phyloP scores from a whole-genome alignment of 2,113 vertebrate species.

The Thinocorus orbignyianus region DNA sequence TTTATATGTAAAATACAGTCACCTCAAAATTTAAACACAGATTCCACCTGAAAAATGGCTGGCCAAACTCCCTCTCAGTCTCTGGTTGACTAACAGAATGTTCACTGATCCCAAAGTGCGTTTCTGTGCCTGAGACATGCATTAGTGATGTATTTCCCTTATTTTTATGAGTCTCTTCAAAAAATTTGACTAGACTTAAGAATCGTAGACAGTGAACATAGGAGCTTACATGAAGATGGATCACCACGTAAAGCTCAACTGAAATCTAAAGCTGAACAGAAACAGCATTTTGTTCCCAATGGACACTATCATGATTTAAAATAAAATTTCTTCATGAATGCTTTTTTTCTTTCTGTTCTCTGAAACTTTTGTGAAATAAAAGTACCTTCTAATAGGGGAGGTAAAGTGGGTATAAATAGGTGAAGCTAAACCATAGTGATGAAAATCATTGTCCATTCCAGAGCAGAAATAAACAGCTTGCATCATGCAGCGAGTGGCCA shows the following conservation, averaged over 20 bases:
- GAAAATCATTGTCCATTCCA: slow-evolving; percentile 95
- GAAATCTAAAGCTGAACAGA: neutral
- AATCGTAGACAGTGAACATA: neutral
- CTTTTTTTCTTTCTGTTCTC: neutral
- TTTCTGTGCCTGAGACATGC: neutral
- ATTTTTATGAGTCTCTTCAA: neutral
- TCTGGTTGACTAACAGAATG: neutral
- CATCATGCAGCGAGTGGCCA: slow-evolving; percentile 99
- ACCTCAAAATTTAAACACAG: neutral
- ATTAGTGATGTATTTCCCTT: neutral
- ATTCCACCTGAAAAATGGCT: neutral
- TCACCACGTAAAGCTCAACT: neutral
- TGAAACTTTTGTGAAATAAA: neutral
- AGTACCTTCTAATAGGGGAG: slow-evolving; percentile 94
- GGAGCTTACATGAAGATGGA: neutral
- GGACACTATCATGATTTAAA: neutral
- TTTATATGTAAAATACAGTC: neutral
- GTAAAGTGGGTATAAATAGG: slow-evolving; percentile 99
- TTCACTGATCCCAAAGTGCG: neutral
- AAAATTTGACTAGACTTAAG: neutral
- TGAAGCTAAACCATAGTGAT: slow-evolving; percentile 95
- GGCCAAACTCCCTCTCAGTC: neutral
- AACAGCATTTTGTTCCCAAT: neutral
- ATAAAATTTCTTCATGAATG: neutral
- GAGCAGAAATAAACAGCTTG: slow-evolving; percentile 98